phyloP scores from a whole-genome alignment of 2,113 vertebrate species.

The Muntiacus muntjak region DNA sequence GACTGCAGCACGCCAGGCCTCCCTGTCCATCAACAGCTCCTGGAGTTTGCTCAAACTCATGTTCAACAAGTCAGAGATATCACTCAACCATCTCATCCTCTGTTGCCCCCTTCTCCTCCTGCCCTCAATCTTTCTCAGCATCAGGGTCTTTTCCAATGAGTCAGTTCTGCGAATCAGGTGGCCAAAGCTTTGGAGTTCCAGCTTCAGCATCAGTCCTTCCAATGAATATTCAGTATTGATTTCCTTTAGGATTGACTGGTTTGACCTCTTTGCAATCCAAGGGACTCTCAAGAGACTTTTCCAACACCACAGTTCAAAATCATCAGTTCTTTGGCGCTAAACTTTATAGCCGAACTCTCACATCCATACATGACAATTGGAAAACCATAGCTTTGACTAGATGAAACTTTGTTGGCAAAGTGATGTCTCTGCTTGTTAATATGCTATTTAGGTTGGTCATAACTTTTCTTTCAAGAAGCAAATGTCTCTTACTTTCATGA shows the following conservation, averaged over 20 bases:
- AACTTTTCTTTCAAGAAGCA: background rate
- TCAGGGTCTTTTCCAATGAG: background rate
- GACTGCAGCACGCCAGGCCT: background rate
- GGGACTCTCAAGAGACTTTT: background rate
- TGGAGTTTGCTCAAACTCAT: background rate
- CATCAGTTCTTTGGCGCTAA: fast-evolving
- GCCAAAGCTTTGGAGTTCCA: background rate
- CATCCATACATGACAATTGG: background rate
- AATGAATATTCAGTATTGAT: background rate
- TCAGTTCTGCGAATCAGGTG: background rate
- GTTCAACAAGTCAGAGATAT: background rate
- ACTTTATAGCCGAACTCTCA: background rate
- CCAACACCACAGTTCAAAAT: background rate
- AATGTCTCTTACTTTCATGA: background rate
- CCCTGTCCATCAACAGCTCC: background rate
- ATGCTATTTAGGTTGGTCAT: background rate
- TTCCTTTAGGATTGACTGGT: background rate
- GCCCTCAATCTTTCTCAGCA: background rate
- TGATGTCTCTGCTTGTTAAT: background rate
- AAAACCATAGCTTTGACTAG: background rate
- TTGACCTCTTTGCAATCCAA: background rate
- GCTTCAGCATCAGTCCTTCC: background rate
- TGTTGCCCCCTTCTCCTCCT: background rate
- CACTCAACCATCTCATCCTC: background rate
- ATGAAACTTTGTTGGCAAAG: background rate